A percentile compares a stretch with the other conserved stretches of the same genome.
These are phyloP conservation scores for Intellagama lesueurii DNA, from an alignment of 2,797 vertebrate genomes.

Conservation along the genomic window DNA sequence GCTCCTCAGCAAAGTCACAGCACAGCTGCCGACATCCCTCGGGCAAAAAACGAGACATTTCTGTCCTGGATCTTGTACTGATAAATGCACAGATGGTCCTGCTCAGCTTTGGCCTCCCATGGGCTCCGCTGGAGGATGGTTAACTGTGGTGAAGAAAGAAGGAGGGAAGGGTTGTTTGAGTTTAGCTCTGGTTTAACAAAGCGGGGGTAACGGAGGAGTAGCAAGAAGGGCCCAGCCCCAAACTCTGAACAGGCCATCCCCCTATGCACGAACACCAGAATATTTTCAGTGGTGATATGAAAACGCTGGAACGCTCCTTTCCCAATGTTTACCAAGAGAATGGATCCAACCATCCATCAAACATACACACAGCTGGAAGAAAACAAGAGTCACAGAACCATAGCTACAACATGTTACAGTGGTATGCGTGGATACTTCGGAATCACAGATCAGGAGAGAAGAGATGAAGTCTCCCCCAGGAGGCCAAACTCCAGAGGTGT, in stretches of 20 bases:
- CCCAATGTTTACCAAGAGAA: too few relatives aligned
- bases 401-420: too few relatives aligned
- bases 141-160: slow-evolving; percentile 78
- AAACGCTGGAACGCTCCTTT: not conserved
- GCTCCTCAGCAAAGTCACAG: slow-evolving; percentile 76
- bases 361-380: not conserved
- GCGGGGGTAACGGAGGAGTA: too few relatives aligned
- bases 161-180: not conserved
- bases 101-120: slow-evolving; percentile 43
- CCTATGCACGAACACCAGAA: too few relatives aligned
- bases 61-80: slow-evolving; percentile 96
- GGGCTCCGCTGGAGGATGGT: slow-evolving; percentile 82
- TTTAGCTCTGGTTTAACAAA: not conserved
- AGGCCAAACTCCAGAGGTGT: too few relatives aligned
- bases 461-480: too few relatives aligned
- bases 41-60: slow-evolving; percentile 90
- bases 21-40: slow-evolving; percentile 89
- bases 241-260: too few relatives aligned
- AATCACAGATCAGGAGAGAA: too few relatives aligned
- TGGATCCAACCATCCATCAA: not conserved
- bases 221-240: too few relatives aligned
- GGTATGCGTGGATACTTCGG: not conserved
- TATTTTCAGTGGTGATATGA: too few relatives aligned
- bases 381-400: not conserved
- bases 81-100: slow-evolving; percentile 77